Evolutionary conservation across 2,797 vertebrate genomes (phyloP), one percentile per base, ranked within the genome.

Genomic region (Platyrinchus mystaceus): DNA sequence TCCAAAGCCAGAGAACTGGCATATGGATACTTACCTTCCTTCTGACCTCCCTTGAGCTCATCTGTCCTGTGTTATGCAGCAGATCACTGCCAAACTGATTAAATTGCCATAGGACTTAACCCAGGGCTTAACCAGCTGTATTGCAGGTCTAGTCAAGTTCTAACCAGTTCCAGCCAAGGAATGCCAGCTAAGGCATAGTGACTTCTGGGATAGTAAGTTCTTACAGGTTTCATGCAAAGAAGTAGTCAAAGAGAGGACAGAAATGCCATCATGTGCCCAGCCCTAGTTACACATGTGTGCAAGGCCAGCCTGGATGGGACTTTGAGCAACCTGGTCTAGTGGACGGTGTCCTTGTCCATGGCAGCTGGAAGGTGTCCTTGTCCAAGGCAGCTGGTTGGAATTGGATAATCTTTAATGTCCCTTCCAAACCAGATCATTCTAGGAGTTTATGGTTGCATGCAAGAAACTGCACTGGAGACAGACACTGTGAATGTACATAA

Each of bases 401-500:
- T 11, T 36, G 30, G 59, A 41, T 27, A 34, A 59, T 53, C 18
- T 23, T 46, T 78, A 23, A 14, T 39, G 66, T 71, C 15, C 46
- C 10, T 90, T 66, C 52, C 52, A 59, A 41, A 10, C 24, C 46
- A 66, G 18, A 59, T 34, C n/a, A 11, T 46, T 59, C 58, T 32
- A 32, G 44, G 64, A 34, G 30, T 58, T 28, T 58, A 2, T 39
- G 71, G 27, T 52, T 52, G 27, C 28, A 52, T 28, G 28, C 50
- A 52, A 44, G n/a, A 43, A 74, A 18, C 56, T 37, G 11, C 27
- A 3, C 37, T 18, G 27, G 14, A 18, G 74, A 60, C 15, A 69
- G n/a, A 26, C 36, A 16, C 5, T 0, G 0, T 12, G 20, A 26
- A 26, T 13, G 21, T 20, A 15, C n/a, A 16, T 46, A 43, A 7